A percentile compares a stretch with the other conserved stretches of the same genome.
These are phyloP conservation scores for Numenius phaeopus DNA, from an alignment of 2,797 vertebrate species.

Conservation along the genomic window DNA sequence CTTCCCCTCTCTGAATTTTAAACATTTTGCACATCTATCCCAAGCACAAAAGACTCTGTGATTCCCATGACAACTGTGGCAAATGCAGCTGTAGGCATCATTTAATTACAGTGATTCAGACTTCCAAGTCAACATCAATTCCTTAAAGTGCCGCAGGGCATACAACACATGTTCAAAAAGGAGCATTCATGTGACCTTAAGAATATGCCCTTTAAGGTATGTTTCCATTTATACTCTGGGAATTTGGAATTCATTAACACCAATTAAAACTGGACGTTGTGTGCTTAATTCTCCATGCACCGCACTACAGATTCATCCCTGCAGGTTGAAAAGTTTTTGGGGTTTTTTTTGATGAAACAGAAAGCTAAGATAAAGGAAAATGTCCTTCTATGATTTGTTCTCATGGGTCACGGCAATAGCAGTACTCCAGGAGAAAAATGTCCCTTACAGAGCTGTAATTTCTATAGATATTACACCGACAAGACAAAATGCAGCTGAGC, in stretches of 20 bases:
- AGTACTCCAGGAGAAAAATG: constrained; percentile 41
- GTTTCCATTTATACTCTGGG: background rate
- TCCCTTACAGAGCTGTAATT: constrained; percentile 40
- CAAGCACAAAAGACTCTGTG: constrained; percentile 2
- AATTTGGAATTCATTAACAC: constrained; percentile 34
- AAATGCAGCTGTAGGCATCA: constrained; percentile 44
- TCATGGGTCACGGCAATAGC: constrained; percentile 14
- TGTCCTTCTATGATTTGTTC: constrained; percentile 40
- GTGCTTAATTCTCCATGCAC: background rate
- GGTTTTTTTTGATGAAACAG: background rate
- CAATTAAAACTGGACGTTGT: constrained; percentile 45
- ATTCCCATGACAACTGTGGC: constrained; percentile 45
- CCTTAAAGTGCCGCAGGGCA: constrained; percentile 15
- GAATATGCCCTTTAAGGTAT: background rate
- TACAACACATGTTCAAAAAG: background rate
- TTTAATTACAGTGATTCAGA: constrained; percentile 12
- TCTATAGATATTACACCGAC: constrained; percentile 7
- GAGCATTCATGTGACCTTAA: background rate
- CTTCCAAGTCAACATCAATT: background rate
- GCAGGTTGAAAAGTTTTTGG: background rate
- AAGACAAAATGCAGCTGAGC: constrained; percentile 46
- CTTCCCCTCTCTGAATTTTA: background rate
- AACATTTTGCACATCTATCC: background rate
- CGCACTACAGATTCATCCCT: background rate
- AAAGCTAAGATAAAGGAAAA: constrained; percentile 44